Evolutionary conservation across 2,888 invertebrate genomes (phyloP).

Genomic region (Hemaris fuciformis): DNA sequence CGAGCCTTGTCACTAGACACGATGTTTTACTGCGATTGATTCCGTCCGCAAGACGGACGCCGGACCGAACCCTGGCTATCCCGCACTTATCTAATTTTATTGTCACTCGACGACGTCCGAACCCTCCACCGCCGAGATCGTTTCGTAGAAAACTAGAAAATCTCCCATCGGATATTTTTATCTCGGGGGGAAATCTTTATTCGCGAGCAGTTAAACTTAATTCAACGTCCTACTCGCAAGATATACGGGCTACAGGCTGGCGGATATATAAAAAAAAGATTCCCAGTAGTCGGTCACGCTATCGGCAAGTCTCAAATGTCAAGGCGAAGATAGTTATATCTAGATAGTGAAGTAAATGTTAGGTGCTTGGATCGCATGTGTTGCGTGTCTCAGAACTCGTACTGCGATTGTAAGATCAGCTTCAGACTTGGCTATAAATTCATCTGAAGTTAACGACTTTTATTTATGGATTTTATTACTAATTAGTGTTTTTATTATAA

Average conservation of each 20-base stretch:
- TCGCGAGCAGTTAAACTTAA: conserved; percentile 72
- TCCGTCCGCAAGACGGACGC: conserved; percentile 70
- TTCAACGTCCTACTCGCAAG: conserved; percentile 60
- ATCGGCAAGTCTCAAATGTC: conserved; percentile 16
- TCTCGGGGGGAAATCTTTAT: conserved; percentile 73
- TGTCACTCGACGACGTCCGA: conserved; percentile 69
- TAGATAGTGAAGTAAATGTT: conserved; percentile 12
- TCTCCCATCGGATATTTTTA: conserved; percentile 65
- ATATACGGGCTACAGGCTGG: conserved; percentile 54
- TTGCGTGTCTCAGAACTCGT: conserved; percentile 10
- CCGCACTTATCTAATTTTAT: conserved; percentile 81
- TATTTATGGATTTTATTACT: too few species aligned
- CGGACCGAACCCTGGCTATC: conserved; percentile 62
- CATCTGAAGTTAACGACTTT: neutral
- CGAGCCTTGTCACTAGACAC: conserved; percentile 41
- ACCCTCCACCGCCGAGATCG: conserved; percentile 58
- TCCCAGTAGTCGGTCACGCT: conserved; percentile 30
- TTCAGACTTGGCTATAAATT: neutral
- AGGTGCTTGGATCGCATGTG: conserved; percentile 10
- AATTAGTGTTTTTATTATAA: too few species aligned
- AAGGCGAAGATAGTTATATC: conserved; percentile 10
- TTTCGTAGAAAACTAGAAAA: conserved; percentile 62
- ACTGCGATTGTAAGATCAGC: neutral
- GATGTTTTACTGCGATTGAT: conserved; percentile 80
- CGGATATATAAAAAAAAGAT: conserved; percentile 45